A percentile compares a stretch with the other conserved stretches of the same genome.
phyloP scores from a whole-genome alignment of 2,888 invertebrate species.

The Microplitis deprimator region DNA sequence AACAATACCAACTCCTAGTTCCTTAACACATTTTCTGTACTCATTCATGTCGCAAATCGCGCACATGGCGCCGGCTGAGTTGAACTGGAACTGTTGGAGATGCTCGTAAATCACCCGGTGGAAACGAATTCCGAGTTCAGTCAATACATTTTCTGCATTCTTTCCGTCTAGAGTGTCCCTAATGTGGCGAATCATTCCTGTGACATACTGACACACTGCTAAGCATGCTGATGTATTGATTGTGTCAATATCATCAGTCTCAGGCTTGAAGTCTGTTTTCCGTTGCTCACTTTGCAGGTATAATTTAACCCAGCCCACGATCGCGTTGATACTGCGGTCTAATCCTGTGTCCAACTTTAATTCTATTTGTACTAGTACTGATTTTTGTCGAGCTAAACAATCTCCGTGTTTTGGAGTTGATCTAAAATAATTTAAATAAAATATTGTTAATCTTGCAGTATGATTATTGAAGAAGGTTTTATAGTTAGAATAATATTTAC shows the following conservation, averaged over 20 bases:
- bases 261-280: slow-evolving; percentile 94
- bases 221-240: slow-evolving; percentile 88
- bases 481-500: slow-evolving; percentile 77
- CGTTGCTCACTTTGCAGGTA: slow-evolving; percentile 94
- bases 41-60: slow-evolving; percentile 99
- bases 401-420: slow-evolving; percentile 91
- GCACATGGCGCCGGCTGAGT: slow-evolving; percentile 96
- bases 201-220: slow-evolving; percentile 88
- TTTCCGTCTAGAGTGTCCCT: slow-evolving; percentile 91
- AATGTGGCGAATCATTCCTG: slow-evolving; percentile 82
- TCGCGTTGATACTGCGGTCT: slow-evolving; percentile 88
- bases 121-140: slow-evolving; percentile 92
- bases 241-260: slow-evolving; percentile 89
- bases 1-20: slow-evolving; percentile 83
- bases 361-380: slow-evolving; percentile 90
- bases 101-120: slow-evolving; percentile 96
- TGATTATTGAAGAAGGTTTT: too few relatives aligned
- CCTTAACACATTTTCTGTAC: slow-evolving; percentile 91
- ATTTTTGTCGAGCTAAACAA: slow-evolving; percentile 88
- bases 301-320: slow-evolving; percentile 92
- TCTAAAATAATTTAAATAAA: slow-evolving; percentile 71
- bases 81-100: slow-evolving; percentile 93
- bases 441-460: too few relatives aligned
- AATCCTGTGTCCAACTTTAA: slow-evolving; percentile 91
- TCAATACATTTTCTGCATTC: slow-evolving; percentile 87